Evolutionary conservation across 2,113 vertebrate genomes (phyloP), one percentile per base, ranked within the genome.

Genomic region (Oncorhynchus mykiss): DNA sequence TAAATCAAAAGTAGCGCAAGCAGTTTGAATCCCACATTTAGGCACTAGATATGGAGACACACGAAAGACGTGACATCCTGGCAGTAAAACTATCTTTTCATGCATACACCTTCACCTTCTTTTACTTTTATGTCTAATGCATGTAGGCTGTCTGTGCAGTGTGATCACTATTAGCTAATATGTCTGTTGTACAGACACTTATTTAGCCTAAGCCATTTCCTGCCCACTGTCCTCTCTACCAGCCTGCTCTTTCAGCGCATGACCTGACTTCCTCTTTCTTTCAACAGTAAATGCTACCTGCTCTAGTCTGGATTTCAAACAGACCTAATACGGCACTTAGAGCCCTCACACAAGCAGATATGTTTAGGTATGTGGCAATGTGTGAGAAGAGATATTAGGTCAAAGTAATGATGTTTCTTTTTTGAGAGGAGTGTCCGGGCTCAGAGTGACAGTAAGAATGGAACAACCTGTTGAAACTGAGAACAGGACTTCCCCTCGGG

Each of bases 221-320:
- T 62, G 12, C 7, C 71, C 51, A 25, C n/a, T 24, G 16, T 11
- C 31, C 70, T 24, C 18, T 62, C 54, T 25, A 57, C 54, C 16
- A 2, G 54, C 16, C 13, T 14, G 12, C 48, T 27, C 1, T 8
- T n/a, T 62, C 20, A 20, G 29, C 74, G 34, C 2, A 78, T 88
- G 85, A 87, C 77, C 72, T 87, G 80, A 88, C 70, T 89, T 89
- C 88, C 77, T 45, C 72, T 62, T 81, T 85, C 84, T 3, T 7
- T 13, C 7, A 62, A 64, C 62, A 24, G 22, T 11, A 6, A 64
- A 22, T 57, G 22, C 62, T 18, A 29, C 65, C 13, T 22, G 4
- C 22, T 67, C 20, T 45, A 45, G 39, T 45, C 39, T 22, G 25
- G 62, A 70, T 80, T 66, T 12, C 2, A 70, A 18, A 60, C 0